Conservation (phyloP, 2,888 invertebrate genomes). For the Nemurella pictetii region DNA sequence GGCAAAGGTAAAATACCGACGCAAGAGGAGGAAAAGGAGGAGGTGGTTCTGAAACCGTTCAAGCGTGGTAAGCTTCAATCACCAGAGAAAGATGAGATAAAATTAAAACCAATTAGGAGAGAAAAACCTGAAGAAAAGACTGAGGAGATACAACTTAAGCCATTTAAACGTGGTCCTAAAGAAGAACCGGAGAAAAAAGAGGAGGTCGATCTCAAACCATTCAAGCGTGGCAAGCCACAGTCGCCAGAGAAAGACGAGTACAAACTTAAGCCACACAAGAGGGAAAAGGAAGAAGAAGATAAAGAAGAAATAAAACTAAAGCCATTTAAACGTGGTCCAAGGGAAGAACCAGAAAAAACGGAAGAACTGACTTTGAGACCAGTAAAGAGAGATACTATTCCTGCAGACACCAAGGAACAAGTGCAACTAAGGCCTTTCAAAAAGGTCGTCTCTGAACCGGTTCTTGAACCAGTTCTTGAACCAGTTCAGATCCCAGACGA, state of each 20-base stretch:
- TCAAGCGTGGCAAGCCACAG: slow-evolving; percentile 25
- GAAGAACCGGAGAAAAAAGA: slow-evolving; percentile 41
- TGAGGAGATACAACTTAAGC: slow-evolving; percentile 44
- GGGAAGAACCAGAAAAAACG: slow-evolving; percentile 36
- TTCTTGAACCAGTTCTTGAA: not conserved
- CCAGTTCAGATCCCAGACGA: slow-evolving; percentile 28
- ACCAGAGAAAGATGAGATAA: slow-evolving; percentile 34
- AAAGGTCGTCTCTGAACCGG: slow-evolving; percentile 22
- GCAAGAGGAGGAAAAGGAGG: slow-evolving; percentile 39
- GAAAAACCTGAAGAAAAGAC: slow-evolving; percentile 44
- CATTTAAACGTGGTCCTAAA: slow-evolving; percentile 40
- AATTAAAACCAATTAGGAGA: slow-evolving; percentile 31
- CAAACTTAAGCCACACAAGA: slow-evolving; percentile 33
- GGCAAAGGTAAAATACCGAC: slow-evolving; percentile 36
- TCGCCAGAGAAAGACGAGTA: slow-evolving; percentile 34
- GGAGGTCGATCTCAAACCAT: slow-evolving; percentile 34
- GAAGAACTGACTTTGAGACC: slow-evolving; percentile 12
- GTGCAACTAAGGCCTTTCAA: too few species aligned
- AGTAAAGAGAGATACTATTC: too few species aligned
- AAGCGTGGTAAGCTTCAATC: slow-evolving; percentile 29
- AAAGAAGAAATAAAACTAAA: slow-evolving; percentile 31
- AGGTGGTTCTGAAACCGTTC: slow-evolving; percentile 35
- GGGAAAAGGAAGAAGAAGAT: slow-evolving; percentile 43
- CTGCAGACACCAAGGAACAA: not conserved
- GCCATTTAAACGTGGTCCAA: slow-evolving; percentile 32